Conservation (phyloP, 2,797 vertebrate genomes). For the Cichlasoma orientale region DNA sequence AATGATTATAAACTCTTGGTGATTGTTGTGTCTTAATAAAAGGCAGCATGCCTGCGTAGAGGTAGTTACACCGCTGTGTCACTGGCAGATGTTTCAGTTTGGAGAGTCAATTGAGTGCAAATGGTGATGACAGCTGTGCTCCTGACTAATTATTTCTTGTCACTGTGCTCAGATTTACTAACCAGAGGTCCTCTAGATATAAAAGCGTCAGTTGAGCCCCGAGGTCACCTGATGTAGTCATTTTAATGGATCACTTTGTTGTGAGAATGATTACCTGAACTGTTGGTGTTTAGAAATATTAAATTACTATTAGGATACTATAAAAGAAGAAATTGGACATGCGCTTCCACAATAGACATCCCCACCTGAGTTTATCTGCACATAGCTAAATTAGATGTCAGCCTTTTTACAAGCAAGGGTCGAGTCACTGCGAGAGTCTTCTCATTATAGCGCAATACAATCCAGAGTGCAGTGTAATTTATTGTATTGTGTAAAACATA, state of each 20-base stretch:
- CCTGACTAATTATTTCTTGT: constrained; percentile 62
- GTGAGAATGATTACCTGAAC: constrained; percentile 12
- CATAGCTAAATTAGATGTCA: background rate
- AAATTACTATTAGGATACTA: background rate
- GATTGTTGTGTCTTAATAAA: constrained; percentile 16
- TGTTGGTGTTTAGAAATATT: constrained; percentile 15
- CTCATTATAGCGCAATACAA: background rate
- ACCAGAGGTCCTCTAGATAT: constrained; percentile 24
- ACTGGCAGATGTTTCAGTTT: constrained; percentile 58
- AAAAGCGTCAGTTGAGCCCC: constrained; percentile 23
- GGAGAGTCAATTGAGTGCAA: constrained; percentile 58
- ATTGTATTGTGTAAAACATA: background rate
- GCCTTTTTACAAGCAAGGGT: background rate
- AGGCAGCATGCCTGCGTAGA: constrained; percentile 16
- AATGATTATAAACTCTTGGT: background rate
- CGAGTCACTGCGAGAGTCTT: background rate
- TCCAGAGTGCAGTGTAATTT: background rate
- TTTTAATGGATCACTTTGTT: constrained; percentile 18
- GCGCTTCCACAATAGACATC: background rate
- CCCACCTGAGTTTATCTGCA: background rate
- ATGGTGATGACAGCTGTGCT: constrained; percentile 53
- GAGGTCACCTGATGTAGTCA: constrained; percentile 26
- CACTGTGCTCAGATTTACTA: constrained; percentile 51
- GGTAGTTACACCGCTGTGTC: constrained; percentile 39
- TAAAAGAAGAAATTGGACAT: background rate